phyloP scores from a whole-genome alignment of 2,888 invertebrate genomes.

The Theodoxus fluviatilis region DNA sequence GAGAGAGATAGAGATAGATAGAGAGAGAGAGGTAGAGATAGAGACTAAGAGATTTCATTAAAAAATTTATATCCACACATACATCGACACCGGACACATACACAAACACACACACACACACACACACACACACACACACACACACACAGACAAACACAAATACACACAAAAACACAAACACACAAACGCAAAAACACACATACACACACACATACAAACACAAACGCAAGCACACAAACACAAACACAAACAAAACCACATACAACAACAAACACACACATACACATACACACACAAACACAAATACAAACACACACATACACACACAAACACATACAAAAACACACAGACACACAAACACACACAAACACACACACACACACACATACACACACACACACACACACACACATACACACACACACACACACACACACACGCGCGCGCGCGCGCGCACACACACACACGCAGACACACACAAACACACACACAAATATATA shows the following conservation, averaged over 20 bases:
- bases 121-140: neutral
- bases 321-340: no score
- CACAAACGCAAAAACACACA: neutral
- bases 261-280: slow-evolving; percentile 4
- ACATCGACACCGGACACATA: neutral
- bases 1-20: neutral
- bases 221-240: no score
- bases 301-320: slow-evolving; percentile 4
- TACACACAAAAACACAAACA: neutral
- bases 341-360: no score
- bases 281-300: neutral
- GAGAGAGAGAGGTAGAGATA: neutral
- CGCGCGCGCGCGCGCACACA: no score
- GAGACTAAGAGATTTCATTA: slow-evolving; percentile 1
- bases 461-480: no score
- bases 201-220: no score
- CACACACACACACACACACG: slow-evolving; percentile 10
- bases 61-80: neutral
- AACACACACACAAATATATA: neutral
- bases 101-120: slow-evolving; percentile 1
- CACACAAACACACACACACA: slow-evolving; percentile 6
- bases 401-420: neutral
- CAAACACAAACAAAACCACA: no score
- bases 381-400: neutral
- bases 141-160: neutral